Conservation (phyloP, 2,113 vertebrate genomes). For the Salminus brasiliensis region DNA sequence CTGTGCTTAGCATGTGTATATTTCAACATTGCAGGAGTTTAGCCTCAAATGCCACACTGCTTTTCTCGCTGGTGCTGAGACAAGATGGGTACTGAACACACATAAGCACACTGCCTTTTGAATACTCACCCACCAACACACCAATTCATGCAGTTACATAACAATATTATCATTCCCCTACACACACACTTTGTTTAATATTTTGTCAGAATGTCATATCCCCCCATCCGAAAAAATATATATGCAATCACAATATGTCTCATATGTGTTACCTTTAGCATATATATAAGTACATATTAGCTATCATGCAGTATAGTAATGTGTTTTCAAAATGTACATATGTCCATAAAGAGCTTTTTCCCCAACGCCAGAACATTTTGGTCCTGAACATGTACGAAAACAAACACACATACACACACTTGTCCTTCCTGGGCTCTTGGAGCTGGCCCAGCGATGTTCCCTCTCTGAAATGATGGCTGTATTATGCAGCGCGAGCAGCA, state of each 20-base stretch:
- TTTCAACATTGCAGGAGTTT: conserved; percentile 22
- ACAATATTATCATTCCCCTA: no score
- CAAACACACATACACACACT: neutral
- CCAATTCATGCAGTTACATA: neutral
- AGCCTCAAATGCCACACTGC: neutral
- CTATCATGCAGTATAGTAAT: no score
- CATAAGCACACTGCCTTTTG: neutral
- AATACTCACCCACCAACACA: neutral
- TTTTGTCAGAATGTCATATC: no score
- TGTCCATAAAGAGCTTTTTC: no score
- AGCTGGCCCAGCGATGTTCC: conserved; percentile 58
- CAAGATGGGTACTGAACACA: conserved; percentile 9
- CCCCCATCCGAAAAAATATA: neutral
- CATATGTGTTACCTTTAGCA: no score
- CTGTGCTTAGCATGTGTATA: conserved; percentile 9
- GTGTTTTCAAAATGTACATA: no score
- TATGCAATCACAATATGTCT: neutral
- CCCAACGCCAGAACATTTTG: neutral
- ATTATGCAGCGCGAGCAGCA: conserved; percentile 62
- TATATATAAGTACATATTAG: no score
- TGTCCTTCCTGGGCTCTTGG: conserved; percentile 68
- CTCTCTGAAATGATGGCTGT: conserved; percentile 64
- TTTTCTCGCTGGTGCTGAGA: conserved; percentile 14
- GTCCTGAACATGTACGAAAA: neutral
- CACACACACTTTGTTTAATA: neutral